Evolutionary conservation across 2,797 vertebrate genomes (phyloP).

Genomic region (Hydrolagus colliei): DNA sequence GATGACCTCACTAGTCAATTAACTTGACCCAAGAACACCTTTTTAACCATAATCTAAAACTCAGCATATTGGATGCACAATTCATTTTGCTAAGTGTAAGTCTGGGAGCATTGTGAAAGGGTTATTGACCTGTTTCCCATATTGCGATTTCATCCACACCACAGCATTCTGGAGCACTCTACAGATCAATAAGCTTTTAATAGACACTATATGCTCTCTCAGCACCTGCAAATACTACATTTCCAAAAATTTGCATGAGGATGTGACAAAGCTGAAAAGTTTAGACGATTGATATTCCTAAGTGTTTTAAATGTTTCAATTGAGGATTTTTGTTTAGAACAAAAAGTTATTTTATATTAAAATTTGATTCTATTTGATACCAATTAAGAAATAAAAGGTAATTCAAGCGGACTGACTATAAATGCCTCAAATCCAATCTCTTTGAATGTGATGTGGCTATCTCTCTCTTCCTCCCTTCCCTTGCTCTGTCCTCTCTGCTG

Average conservation of each 20-base stretch:
- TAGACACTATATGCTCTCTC: background rate
- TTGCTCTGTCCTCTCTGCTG: too few relatives aligned
- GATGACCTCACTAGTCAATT: background rate
- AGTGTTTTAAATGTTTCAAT: slow-evolving; percentile 4
- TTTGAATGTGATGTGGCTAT: background rate
- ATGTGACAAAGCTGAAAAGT: background rate
- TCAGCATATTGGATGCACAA: background rate
- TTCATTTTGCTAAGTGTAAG: slow-evolving; percentile 10
- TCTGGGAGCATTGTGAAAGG: background rate
- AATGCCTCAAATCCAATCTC: background rate
- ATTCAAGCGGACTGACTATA: slow-evolving; percentile 12
- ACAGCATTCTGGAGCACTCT: background rate
- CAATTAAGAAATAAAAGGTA: slow-evolving; percentile 31
- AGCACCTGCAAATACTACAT: background rate
- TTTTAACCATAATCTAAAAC: background rate
- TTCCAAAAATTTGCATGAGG: background rate
- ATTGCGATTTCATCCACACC: slow-evolving; percentile 3
- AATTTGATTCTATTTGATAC: slow-evolving; percentile 16
- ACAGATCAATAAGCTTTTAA: slow-evolving; percentile 17
- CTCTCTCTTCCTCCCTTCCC: too few relatives aligned
- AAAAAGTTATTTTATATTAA: slow-evolving; percentile 15
- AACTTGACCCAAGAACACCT: background rate
- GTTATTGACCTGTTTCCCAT: background rate
- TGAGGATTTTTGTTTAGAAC: background rate
- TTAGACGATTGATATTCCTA: background rate